Conservation (phyloP, 2,888 invertebrate species). For the Erebia aethiops region DNA sequence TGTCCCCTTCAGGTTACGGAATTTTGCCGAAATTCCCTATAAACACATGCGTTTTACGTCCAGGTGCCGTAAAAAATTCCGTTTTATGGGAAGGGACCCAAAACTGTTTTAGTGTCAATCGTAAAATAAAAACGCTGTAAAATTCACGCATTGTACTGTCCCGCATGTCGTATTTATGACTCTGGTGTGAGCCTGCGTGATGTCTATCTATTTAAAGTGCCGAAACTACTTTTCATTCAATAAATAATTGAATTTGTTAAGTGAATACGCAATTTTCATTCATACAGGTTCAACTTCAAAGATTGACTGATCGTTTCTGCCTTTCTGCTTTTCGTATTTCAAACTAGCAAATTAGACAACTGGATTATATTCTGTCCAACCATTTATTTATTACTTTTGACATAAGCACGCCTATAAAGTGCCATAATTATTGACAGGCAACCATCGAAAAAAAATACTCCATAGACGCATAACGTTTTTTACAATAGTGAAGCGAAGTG, state of each 20-base stretch:
- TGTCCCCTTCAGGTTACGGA: background rate
- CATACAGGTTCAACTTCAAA: background rate
- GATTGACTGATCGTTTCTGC: background rate
- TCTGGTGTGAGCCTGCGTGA: conserved; percentile 45
- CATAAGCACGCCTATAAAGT: no score
- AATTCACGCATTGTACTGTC: conserved; percentile 70
- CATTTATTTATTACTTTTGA: no score
- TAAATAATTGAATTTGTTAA: conserved; percentile 12
- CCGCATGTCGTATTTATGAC: conserved; percentile 64
- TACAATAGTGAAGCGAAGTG: no score
- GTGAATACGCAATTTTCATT: background rate
- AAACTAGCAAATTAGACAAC: background rate
- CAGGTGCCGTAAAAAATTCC: conserved; percentile 72
- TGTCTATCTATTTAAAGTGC: conserved; percentile 38
- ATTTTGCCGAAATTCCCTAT: conserved; percentile 61
- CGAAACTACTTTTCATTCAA: conserved; percentile 23
- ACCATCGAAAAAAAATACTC: no score
- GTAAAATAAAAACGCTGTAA: conserved; percentile 77
- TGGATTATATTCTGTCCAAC: no score
- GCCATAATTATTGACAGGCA: no score
- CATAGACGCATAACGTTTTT: no score
- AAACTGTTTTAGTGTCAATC: conserved; percentile 72
- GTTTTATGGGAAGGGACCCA: conserved; percentile 69
- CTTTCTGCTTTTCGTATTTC: background rate
- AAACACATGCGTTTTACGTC: conserved; percentile 58